Evolutionary conservation across 2,797 vertebrate species (phyloP).

Genomic region (Clarias fuscus): DNA sequence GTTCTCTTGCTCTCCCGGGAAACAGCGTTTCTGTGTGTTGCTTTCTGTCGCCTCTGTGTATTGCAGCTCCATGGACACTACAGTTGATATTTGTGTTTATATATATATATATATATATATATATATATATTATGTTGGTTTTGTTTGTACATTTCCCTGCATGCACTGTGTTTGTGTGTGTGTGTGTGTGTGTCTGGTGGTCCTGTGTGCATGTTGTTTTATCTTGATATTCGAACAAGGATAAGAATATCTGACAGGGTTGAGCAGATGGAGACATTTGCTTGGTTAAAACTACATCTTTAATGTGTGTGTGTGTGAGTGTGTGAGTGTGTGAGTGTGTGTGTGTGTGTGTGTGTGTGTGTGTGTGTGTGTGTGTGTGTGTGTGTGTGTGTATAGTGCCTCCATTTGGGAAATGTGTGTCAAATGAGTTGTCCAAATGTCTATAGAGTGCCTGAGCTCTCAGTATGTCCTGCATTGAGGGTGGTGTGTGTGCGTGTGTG

Average conservation of each 20-base stretch:
- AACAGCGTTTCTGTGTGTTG: conserved; percentile 42
- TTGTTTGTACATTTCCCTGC: background rate
- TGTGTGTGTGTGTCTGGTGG: background rate
- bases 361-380: background rate
- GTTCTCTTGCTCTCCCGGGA: conserved; percentile 47
- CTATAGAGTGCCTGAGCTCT: background rate
- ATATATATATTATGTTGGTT: background rate
- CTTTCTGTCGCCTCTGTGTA: conserved; percentile 14
- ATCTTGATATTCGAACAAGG: background rate
- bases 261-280: background rate
- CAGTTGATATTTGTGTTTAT: conserved; percentile 18
- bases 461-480: background rate
- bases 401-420: background rate
- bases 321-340: background rate
- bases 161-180: background rate
- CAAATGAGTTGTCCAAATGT: background rate
- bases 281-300: background rate
- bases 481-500: conserved; percentile 14
- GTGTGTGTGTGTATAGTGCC: background rate
- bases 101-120: background rate
- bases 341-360: background rate
- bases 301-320: background rate
- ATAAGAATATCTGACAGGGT: background rate
- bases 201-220: background rate
- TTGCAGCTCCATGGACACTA: conserved; percentile 37